Evolutionary conservation across 2,888 invertebrate species (phyloP), one percentile per base, ranked within the genome.

Genomic region (Cephus nigrinus): DNA sequence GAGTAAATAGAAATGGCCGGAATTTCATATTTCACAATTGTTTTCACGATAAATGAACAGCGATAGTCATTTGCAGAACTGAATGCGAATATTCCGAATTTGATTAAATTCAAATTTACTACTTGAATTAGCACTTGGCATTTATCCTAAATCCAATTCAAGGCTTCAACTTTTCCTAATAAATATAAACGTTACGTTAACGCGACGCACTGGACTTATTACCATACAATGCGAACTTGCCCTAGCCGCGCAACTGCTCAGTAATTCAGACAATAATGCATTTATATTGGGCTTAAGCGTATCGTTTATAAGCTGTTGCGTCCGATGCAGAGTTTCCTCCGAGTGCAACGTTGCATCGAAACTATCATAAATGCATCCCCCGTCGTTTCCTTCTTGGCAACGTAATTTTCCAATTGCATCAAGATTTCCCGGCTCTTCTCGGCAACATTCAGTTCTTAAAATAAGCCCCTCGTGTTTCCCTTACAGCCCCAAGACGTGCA

Each of bases 211-310:
- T 69, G 82, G 11, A 77, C 75, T 72, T 78, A 81, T 73, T 80
- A 80, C 82, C 80, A 82, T 82, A 80, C 75, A 80, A 73, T 80
- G 81, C 78, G 77, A 78, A 76, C 72, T 75, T 81, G 75, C 32
- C 78, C 77, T n/a, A 34, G 9, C 74, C 74, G 76, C 68, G 73
- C 69, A 75, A 75, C 73, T 73, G 79, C 80, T 80, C 75, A 79
- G 79, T 79, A 80, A 80, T 80, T 80, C 79, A 79, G 73, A 78
- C 81, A 80, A 80, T 83, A 81, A 83, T 81, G 83, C 82, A 82
- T 83, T 84, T 81, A 80, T 83, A 83, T 82, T 75, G 83, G 80
- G 80, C 80, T 84, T 81, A 81, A 86, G 82, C 81, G 81, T 75
- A 80, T 80, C 83, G 81, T 84, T 84, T 82, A 79, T 82, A 81